These are phyloP conservation scores for Thyatira batis DNA, from an alignment of 2,888 invertebrate genomes.

Conservation along the genomic window DNA sequence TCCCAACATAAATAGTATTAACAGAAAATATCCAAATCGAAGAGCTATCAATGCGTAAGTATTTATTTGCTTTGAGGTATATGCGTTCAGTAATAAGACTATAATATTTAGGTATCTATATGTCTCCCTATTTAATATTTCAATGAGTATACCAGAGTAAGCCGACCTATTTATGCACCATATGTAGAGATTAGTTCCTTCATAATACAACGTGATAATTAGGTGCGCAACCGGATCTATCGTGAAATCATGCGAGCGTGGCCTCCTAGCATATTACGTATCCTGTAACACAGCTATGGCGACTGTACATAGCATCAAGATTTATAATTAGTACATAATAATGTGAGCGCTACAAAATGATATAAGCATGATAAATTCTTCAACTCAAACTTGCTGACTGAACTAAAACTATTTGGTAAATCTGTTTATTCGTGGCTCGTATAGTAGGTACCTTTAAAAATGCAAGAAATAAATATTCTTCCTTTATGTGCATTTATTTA, in stretches of 20 bases:
- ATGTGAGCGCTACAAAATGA: too few species aligned
- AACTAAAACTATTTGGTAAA: too few species aligned
- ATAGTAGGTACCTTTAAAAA: too few species aligned
- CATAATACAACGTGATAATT: neutral
- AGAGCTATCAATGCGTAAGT: conserved; percentile 23
- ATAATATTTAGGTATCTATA: too few species aligned
- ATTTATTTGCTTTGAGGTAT: too few species aligned
- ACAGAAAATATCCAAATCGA: conserved; percentile 52
- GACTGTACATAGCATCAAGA: neutral
- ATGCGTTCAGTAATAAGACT: neutral
- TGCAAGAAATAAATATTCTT: too few species aligned
- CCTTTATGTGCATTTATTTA: too few species aligned
- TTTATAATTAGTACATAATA: neutral
- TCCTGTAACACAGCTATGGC: neutral
- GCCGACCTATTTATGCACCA: neutral
- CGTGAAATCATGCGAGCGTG: neutral
- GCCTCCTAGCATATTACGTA: neutral
- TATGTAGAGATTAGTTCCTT: neutral
- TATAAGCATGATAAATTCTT: too few species aligned
- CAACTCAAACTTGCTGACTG: too few species aligned
- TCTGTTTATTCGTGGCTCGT: too few species aligned
- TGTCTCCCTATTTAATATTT: too few species aligned
- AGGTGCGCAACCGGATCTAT: neutral
- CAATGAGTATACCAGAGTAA: too few species aligned
- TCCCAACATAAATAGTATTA: conserved; percentile 57